Percentiles rank a stretch among this genome's conserved stretches.
Conservation (phyloP, 2,113 vertebrate species). For the Serinus canaria region DNA sequence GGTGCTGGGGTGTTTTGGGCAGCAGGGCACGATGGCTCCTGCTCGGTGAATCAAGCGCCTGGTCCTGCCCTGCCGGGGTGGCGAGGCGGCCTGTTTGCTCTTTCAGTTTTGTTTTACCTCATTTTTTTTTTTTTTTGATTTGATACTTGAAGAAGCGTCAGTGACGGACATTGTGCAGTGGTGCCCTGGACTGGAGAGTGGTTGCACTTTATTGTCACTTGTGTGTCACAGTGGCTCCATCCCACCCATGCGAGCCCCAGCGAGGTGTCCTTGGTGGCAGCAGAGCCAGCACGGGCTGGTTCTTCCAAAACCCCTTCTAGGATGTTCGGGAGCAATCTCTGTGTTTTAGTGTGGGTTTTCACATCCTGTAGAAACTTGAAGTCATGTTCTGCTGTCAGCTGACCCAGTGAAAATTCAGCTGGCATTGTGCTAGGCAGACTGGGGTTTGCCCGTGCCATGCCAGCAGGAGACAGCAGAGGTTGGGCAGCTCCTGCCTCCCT, state of each 20-base stretch:
- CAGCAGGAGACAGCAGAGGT: background rate
- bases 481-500: background rate
- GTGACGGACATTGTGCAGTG: background rate
- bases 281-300: background rate
- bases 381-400: background rate
- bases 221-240: background rate
- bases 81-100: background rate
- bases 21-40: background rate
- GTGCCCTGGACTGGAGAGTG: constrained; percentile 42
- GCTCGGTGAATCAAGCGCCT: background rate
- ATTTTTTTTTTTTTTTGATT: constrained; percentile 3
- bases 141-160: constrained; percentile 63
- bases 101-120: constrained; percentile 63
- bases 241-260: background rate
- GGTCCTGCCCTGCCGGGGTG: background rate
- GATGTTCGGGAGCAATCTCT: background rate
- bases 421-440: background rate
- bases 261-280: background rate
- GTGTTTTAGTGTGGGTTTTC: background rate
- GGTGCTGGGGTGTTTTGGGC: background rate
- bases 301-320: constrained; percentile 18
- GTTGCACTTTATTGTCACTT: constrained; percentile 54
- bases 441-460: background rate
- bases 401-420: background rate
- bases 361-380: background rate